phyloP scores from a whole-genome alignment of 2,888 invertebrate genomes.

The Cryptocheilus praepositus region DNA sequence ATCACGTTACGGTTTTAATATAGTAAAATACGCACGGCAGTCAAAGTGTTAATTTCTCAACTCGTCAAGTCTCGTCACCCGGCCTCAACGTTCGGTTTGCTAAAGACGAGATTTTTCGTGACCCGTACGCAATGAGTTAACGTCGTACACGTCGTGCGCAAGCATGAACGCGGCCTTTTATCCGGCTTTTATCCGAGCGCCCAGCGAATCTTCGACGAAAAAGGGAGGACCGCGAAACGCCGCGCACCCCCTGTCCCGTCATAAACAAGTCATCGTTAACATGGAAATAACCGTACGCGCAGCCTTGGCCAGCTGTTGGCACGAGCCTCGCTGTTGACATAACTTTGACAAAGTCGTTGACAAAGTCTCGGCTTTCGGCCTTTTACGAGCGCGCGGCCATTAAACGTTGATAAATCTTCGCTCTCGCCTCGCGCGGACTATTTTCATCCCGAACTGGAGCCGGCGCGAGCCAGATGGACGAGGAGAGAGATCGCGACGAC shows the following conservation, averaged over 20 bases:
- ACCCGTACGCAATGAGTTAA: too few relatives aligned
- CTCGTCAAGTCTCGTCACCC: too few relatives aligned
- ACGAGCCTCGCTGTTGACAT: conserved; percentile 68
- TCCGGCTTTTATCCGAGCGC: too few relatives aligned
- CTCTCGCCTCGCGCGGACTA: conserved; percentile 53
- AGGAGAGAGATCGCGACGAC: conserved; percentile 2
- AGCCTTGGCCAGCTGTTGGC: conserved; percentile 69
- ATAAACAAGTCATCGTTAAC: conserved; percentile 1
- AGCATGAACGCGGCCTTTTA: too few relatives aligned
- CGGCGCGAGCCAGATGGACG: neutral
- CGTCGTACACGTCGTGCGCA: too few relatives aligned
- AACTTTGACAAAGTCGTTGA: conserved; percentile 73
- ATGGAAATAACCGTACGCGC: conserved; percentile 28
- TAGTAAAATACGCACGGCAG: too few relatives aligned
- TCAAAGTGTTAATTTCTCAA: too few relatives aligned
- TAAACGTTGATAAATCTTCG: conserved; percentile 69
- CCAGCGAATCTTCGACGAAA: too few relatives aligned
- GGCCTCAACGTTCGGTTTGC: too few relatives aligned
- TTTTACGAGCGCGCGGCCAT: conserved; percentile 70
- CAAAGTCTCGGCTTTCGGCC: conserved; percentile 64
- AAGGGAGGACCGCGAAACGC: conserved; percentile 8
- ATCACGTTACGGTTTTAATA: too few relatives aligned
- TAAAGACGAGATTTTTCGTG: too few relatives aligned
- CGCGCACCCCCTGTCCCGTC: too few relatives aligned
- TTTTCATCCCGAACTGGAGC: conserved; percentile 69